Evolutionary conservation across 2,888 invertebrate genomes (phyloP).

Genomic region (Stictocephala bisonia): DNA sequence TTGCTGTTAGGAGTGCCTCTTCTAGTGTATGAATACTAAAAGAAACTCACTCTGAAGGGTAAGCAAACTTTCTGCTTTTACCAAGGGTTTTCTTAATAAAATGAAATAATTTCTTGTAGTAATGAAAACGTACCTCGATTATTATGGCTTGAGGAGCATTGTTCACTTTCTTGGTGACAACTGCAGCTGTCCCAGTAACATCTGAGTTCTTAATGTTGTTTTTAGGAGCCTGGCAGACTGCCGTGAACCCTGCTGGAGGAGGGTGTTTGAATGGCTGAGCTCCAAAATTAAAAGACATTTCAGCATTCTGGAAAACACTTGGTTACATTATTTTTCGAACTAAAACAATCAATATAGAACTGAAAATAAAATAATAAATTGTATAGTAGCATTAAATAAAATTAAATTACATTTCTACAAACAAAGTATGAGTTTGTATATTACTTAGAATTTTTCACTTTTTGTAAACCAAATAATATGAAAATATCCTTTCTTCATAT

Average conservation of each 20-base stretch:
- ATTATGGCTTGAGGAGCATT: slow-evolving; percentile 97
- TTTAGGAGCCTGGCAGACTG: slow-evolving; percentile 73
- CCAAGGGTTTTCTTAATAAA: neutral
- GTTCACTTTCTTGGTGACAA: slow-evolving; percentile 69
- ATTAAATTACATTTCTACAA: no score
- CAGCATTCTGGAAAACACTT: slow-evolving; percentile 97
- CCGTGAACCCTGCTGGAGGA: slow-evolving; percentile 75
- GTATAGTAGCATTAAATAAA: no score
- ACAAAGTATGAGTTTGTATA: no score
- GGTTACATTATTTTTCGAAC: no score
- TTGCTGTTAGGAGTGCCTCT: no score
- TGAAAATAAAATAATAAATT: no score
- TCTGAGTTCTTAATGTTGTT: slow-evolving; percentile 73
- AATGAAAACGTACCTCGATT: slow-evolving; percentile 76
- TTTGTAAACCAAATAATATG: no score
- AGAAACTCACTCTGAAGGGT: no score
- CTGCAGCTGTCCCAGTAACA: slow-evolving; percentile 65
- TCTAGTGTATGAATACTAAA: no score
- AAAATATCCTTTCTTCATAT: no score
- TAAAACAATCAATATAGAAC: no score
- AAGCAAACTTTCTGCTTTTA: neutral
- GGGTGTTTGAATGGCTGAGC: slow-evolving; percentile 82
- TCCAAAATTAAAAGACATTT: slow-evolving; percentile 97
- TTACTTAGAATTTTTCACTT: no score
- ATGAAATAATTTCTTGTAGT: slow-evolving; percentile 3